Percentiles rank a stretch among this genome's conserved stretches.
Conservation (phyloP, 2,888 invertebrate genomes). For the Oeneis ivallda region DNA sequence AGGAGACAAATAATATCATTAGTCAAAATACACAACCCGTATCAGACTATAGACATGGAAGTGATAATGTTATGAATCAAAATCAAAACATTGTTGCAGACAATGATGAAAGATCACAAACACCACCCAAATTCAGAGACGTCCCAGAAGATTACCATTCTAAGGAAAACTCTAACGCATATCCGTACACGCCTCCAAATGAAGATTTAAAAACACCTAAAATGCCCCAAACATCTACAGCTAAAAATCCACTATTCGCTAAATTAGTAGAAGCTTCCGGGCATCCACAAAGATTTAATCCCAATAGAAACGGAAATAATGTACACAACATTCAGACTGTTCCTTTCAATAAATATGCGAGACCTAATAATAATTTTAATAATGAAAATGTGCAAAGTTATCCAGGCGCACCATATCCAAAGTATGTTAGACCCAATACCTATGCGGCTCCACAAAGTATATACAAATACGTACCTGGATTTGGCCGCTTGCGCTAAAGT, state of each 20-base stretch:
- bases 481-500: background rate
- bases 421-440: background rate
- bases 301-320: background rate
- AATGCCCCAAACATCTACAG: background rate
- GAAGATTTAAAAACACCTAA: background rate
- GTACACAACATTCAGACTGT: background rate
- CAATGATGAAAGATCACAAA: background rate
- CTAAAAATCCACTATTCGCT: slow-evolving; percentile 2
- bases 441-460: background rate
- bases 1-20: background rate
- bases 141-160: background rate
- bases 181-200: slow-evolving; percentile 13
- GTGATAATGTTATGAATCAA: background rate
- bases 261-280: slow-evolving; percentile 24
- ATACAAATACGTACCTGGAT: slow-evolving; percentile 13
- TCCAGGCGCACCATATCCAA: background rate
- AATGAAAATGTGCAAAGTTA: background rate
- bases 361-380: background rate
- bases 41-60: background rate
- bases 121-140: background rate
- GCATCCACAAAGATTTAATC: slow-evolving; percentile 1
- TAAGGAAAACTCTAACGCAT: slow-evolving; percentile 10
- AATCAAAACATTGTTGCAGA: background rate
- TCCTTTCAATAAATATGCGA: background rate
- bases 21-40: background rate